Conservation (phyloP, 92 coral and sea anemone species). For the Siderastrea radians region DNA sequence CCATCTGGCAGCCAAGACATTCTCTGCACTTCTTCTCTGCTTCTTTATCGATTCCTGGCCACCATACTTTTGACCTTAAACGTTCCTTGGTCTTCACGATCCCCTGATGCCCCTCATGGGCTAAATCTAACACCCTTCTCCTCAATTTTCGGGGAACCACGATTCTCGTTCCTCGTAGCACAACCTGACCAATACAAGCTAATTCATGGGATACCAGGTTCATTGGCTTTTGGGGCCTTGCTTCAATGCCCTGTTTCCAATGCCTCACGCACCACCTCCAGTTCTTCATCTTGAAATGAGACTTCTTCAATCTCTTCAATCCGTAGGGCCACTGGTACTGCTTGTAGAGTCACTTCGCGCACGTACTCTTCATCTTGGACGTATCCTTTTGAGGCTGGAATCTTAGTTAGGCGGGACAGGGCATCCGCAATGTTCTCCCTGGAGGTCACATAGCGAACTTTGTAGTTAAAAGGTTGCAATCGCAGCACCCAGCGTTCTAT, state of each 20-base stretch:
- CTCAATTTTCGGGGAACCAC: not conserved
- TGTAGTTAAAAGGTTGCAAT: too few species aligned
- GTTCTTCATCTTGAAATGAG: constrained; percentile 38
- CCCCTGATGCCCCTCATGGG: too few species aligned
- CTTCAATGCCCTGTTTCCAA: constrained; percentile 35
- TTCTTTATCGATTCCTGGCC: too few species aligned
- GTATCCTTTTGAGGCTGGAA: constrained; percentile 9
- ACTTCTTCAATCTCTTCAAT: constrained; percentile 58
- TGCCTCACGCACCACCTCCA: constrained; percentile 24
- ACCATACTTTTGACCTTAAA: constrained; percentile 44
- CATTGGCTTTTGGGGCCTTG: constrained; percentile 34
- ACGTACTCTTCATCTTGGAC: constrained; percentile 36
- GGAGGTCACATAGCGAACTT: too few species aligned
- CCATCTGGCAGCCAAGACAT: constrained; percentile 53
- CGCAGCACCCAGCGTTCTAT: too few species aligned
- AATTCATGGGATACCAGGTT: constrained; percentile 41
- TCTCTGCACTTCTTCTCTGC: constrained; percentile 49
- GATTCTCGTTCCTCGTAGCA: constrained; percentile 51
- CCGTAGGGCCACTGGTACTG: constrained; percentile 55
- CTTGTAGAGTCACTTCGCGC: constrained; percentile 47
- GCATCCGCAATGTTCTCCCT: constrained; percentile 63
- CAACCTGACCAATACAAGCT: constrained; percentile 54
- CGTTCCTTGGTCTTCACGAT: constrained; percentile 55
- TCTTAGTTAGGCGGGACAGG: constrained; percentile 43
- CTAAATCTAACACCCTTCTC: constrained; percentile 6